Evolutionary conservation across 2,113 vertebrate genomes (phyloP).

Genomic region (Syngnathus scovelli): DNA sequence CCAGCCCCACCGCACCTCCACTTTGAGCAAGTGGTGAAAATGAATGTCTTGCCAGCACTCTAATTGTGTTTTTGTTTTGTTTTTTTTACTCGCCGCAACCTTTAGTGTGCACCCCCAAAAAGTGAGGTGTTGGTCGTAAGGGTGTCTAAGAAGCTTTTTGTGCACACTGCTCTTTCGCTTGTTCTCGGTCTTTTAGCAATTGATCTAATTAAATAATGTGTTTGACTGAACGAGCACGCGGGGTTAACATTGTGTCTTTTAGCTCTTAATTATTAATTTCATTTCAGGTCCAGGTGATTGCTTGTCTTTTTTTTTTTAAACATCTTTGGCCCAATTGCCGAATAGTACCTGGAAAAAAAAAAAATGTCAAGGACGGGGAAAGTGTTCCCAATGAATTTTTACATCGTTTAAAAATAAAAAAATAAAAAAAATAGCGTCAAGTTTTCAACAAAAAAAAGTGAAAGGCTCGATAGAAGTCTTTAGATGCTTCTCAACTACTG

Average conservation of each 20-base stretch:
- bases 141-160: slow-evolving; percentile 3
- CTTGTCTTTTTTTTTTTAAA: slow-evolving; percentile 7
- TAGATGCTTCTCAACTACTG: slow-evolving; percentile 86
- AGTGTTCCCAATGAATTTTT: neutral
- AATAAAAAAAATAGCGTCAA: too few relatives aligned
- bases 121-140: neutral
- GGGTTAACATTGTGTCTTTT: slow-evolving; percentile 58
- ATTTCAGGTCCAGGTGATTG: slow-evolving; percentile 14
- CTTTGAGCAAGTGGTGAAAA: slow-evolving; percentile 35
- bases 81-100: neutral
- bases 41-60: slow-evolving; percentile 41
- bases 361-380: neutral
- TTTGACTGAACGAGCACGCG: slow-evolving; percentile 69
- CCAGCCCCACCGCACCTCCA: slow-evolving; percentile 44
- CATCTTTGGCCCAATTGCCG: slow-evolving; percentile 11
- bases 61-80: neutral
- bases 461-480: slow-evolving; percentile 66
- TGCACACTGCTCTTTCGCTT: slow-evolving; percentile 46
- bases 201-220: slow-evolving; percentile 56
- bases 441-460: neutral
- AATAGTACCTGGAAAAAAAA: neutral
- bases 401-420: neutral
- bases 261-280: slow-evolving; percentile 49
- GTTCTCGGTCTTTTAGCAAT: slow-evolving; percentile 49
- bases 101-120: slow-evolving; percentile 31